These are phyloP conservation scores for Acholoe squamosa DNA, from an alignment of 2,888 invertebrate genomes.

Conservation along the genomic window DNA sequence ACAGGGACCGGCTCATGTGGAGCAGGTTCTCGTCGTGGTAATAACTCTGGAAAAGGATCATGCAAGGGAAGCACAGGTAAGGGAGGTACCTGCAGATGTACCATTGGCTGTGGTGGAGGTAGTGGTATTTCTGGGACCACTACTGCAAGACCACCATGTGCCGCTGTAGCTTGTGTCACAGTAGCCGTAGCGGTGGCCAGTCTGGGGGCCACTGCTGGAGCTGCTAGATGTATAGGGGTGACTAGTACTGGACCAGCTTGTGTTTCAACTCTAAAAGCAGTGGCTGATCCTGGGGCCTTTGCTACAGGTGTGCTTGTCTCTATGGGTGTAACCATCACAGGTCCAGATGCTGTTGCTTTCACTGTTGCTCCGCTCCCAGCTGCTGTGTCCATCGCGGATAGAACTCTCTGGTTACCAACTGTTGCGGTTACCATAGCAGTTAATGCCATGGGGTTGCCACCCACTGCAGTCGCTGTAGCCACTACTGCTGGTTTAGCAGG, in stretches of 20 bases:
- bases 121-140: background rate
- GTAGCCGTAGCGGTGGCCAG: background rate
- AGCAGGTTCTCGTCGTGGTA: too few species aligned
- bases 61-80: too few species aligned
- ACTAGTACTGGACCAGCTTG: too few species aligned
- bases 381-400: background rate
- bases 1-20: too few species aligned
- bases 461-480: background rate
- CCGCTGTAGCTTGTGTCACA: background rate
- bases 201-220: background rate
- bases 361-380: background rate
- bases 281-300: background rate
- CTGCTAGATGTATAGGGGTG: too few species aligned
- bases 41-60: too few species aligned
- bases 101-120: too few species aligned
- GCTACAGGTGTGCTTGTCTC: background rate
- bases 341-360: too few species aligned
- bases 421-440: background rate
- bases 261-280: background rate
- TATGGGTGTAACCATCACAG: too few species aligned
- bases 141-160: background rate
- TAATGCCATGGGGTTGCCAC: background rate
- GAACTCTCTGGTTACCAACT: background rate
- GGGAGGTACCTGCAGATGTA: too few species aligned
- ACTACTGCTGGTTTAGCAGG: background rate